phyloP scores from a whole-genome alignment of 2,888 invertebrate species.

The Eutolmus rufibarbis region DNA sequence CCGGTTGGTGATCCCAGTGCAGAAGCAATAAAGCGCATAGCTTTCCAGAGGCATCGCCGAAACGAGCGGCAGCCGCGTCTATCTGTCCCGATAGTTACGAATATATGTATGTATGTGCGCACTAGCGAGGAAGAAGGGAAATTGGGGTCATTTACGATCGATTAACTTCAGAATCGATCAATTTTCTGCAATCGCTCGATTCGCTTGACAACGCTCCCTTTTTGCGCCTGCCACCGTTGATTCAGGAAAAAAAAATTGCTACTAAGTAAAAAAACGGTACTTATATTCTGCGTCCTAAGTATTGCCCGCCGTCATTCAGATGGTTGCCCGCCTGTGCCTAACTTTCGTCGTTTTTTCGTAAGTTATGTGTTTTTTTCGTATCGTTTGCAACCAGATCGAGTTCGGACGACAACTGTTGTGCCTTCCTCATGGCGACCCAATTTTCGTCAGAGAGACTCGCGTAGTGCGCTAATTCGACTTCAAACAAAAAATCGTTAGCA shows the following conservation, averaged over 20 bases:
- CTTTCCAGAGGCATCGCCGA: not conserved
- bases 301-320: not conserved
- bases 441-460: not conserved
- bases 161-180: constrained; percentile 40
- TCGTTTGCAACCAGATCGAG: constrained; percentile 10
- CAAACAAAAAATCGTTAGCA: not conserved
- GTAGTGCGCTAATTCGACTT: not conserved
- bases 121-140: constrained; percentile 13
- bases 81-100: not conserved
- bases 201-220: not conserved
- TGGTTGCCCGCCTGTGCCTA: not conserved
- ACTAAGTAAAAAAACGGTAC: not conserved
- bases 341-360: not conserved
- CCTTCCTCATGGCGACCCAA: not conserved
- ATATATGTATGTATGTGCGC: not conserved
- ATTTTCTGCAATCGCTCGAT: constrained; percentile 27
- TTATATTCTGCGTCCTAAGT: not conserved
- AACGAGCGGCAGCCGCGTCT: not conserved
- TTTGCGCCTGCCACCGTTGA: not conserved
- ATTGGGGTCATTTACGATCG: constrained; percentile 39
- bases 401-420: constrained; percentile 29
- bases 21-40: not conserved
- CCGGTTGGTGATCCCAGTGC: not conserved
- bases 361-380: not conserved
- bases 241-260: not conserved